phyloP scores from a whole-genome alignment of 2,888 invertebrate species.

The Drymonia ruficornis region DNA sequence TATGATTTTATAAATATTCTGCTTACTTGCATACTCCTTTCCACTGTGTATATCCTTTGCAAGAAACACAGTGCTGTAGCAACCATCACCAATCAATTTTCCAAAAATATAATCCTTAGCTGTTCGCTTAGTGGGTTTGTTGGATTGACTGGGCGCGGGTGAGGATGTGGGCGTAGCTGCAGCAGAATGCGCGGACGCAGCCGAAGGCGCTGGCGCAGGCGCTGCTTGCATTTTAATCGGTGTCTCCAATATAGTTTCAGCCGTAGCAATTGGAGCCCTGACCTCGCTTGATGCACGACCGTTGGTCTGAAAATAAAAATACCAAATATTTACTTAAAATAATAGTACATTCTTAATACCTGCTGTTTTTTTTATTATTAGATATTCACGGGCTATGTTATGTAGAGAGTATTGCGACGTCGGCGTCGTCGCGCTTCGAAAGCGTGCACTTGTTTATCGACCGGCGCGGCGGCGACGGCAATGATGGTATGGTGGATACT shows the following conservation, averaged over 20 bases:
- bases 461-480: constrained; percentile 39
- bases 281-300: constrained; percentile 71
- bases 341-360: constrained; percentile 13
- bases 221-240: constrained; percentile 81
- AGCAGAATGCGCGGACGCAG: constrained; percentile 65
- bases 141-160: constrained; percentile 70
- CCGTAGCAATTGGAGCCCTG: constrained; percentile 82
- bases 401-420: constrained; percentile 52
- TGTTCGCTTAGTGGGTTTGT: constrained; percentile 86
- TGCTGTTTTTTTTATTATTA: constrained; percentile 40
- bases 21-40: constrained; percentile 97
- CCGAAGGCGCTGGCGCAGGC: constrained; percentile 72
- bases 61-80: constrained; percentile 97
- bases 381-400: constrained; percentile 41
- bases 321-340: constrained; percentile 24
- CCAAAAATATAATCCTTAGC: constrained; percentile 97
- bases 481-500: constrained; percentile 36
- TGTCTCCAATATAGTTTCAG: constrained; percentile 79
- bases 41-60: constrained; percentile 95
- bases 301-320: constrained; percentile 71
- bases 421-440: constrained; percentile 58
- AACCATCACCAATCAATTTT: constrained; percentile 98
- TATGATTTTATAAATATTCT: background rate
- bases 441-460: constrained; percentile 68
- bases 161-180: constrained; percentile 69